Evolutionary conservation across 2,113 vertebrate genomes (phyloP), one percentile per base, ranked within the genome.

Genomic region (Vulpes ferrilata): DNA sequence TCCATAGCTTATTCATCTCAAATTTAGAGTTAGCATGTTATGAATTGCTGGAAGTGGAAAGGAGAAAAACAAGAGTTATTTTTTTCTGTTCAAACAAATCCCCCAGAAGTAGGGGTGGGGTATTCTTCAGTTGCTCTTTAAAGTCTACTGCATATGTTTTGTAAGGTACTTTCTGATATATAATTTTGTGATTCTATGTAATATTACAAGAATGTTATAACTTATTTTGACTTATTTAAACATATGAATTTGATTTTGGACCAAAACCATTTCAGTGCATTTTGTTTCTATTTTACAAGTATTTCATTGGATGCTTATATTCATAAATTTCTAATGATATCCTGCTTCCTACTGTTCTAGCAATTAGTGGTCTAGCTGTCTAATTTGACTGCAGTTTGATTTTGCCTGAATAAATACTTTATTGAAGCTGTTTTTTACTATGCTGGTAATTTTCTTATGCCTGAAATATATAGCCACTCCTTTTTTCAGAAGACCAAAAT

Each of bases 201-300:
- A 48, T 73, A 83, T 16, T 62, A 17, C 0, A 55, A 85, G 11
- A 93, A 88, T 79, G 3, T 85, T 69, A n/a, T 32, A 76, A 10
- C 11, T 88, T 85, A 48, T 96, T 91, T 93, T 89, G 43, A 85
- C n/a, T 90, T 86, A 88, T 55, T 96, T 92, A 43, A 93, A 82
- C n/a, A 73, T 76, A 20, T 82, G 79, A 65, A 64, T 89, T 92
- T 82, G n/a, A 78, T 94, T 96, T 94, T 55, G 48, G 55, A 65
- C 38, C 25, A 11, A 92, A 92, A 69, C 9, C 71, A 95, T 76
- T 95, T 95, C 51, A 93, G 23, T 86, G 20, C 60, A 81, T 80
- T 97, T 97, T 91, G 27, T 81, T 87, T 91, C 38, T 65, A 5
- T 80, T 95, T 96, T 93, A 85, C 12, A 91, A 73, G 30, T 74